Conservation (phyloP, 2,113 vertebrate species). For the Struthidea cinerea region DNA sequence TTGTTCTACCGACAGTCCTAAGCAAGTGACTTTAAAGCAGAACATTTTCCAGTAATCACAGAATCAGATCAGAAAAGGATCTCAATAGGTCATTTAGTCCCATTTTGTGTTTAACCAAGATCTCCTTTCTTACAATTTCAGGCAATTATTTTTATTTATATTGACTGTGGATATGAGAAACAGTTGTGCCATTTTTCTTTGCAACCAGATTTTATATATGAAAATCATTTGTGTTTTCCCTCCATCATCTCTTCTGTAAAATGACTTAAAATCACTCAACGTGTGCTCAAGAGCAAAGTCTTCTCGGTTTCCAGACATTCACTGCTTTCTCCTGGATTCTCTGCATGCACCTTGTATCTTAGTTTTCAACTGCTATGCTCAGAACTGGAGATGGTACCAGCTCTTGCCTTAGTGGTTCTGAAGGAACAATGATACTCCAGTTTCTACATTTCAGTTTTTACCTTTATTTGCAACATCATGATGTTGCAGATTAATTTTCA, state of each 20-base stretch:
- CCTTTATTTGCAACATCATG: background rate
- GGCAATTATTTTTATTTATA: background rate
- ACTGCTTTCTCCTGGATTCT: background rate
- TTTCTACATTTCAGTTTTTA: background rate
- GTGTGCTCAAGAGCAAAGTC: background rate
- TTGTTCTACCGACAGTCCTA: background rate
- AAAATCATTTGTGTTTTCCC: background rate
- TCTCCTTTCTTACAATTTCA: background rate
- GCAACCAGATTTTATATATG: background rate
- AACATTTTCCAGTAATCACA: background rate
- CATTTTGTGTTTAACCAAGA: background rate
- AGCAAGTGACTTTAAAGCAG: background rate
- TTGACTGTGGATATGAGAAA: background rate
- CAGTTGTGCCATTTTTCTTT: background rate
- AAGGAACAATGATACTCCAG: background rate
- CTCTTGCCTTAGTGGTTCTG: background rate
- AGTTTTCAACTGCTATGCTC: background rate
- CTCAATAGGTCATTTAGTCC: background rate
- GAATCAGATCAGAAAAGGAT: background rate
- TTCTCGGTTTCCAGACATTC: background rate
- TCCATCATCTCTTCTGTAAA: background rate
- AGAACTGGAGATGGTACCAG: background rate
- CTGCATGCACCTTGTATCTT: background rate
- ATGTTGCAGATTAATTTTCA: background rate
- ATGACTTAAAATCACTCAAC: background rate